Percentiles rank a stretch among this genome's conserved stretches.
Conservation (phyloP, 2,888 invertebrate genomes). For the Drosophila yooni region DNA sequence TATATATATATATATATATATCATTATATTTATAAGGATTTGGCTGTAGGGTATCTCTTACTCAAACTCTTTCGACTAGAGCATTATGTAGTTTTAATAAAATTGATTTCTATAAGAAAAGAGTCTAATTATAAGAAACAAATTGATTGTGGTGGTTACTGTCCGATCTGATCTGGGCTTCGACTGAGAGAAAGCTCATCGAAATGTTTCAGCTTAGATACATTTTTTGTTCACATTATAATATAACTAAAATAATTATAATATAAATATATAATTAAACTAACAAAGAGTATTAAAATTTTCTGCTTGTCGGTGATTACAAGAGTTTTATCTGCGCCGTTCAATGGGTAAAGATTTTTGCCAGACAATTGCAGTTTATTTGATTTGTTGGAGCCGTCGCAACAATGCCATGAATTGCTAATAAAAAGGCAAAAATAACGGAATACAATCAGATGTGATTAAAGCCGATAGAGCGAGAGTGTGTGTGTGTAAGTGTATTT, state of each 20-base stretch:
- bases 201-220: not conserved
- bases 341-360: not conserved
- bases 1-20: too few relatives aligned
- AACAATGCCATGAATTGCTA: conserved; percentile 37
- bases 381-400: conserved; percentile 18
- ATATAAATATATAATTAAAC: not conserved
- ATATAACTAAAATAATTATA: not conserved
- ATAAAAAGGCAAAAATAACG: conserved; percentile 4
- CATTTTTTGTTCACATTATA: not conserved
- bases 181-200: not conserved
- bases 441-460: conserved; percentile 38
- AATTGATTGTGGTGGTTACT: not conserved
- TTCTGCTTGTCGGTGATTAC: conserved; percentile 40
- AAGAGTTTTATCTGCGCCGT: conserved; percentile 35
- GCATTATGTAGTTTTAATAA: not conserved
- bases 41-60: not conserved
- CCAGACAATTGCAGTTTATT: conserved; percentile 26
- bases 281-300: conserved; percentile 24
- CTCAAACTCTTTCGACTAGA: not conserved
- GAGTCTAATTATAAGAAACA: not conserved
- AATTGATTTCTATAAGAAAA: not conserved
- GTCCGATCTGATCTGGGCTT: not conserved
- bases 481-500: not conserved
- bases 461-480: conserved; percentile 1
- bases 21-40: not conserved